A percentile compares a stretch with the other conserved stretches of the same genome.
Evolutionary conservation across 2,113 vertebrate species (phyloP).

Genomic region (Microtus ochrogaster): DNA sequence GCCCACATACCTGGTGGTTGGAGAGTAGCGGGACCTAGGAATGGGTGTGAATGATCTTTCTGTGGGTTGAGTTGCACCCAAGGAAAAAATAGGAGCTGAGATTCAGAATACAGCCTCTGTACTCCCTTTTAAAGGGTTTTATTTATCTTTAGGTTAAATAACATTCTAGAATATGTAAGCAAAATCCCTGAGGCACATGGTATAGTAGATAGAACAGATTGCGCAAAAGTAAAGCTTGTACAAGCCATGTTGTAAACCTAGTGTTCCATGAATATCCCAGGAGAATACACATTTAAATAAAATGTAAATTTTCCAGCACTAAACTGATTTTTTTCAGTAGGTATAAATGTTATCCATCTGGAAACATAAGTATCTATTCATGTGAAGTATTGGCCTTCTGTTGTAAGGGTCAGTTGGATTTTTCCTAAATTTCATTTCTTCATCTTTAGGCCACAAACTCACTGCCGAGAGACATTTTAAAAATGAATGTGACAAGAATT

Average conservation of each 20-base stretch:
- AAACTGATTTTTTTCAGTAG: slow-evolving; percentile 45
- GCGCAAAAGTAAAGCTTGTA: slow-evolving; percentile 77
- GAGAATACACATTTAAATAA: slow-evolving; percentile 61
- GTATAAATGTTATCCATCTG: slow-evolving; percentile 11
- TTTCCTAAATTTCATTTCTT: background rate
- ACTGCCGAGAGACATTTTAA: slow-evolving; percentile 32
- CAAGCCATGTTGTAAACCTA: background rate
- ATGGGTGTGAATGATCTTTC: slow-evolving; percentile 86
- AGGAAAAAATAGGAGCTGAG: slow-evolving; percentile 83
- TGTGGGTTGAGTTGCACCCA: slow-evolving; percentile 83
- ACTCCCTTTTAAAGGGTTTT: slow-evolving; percentile 83
- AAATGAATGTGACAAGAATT: too few relatives aligned
- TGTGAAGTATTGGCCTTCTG: background rate
- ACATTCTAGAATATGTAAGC: slow-evolving; percentile 81
- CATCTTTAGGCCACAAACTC: slow-evolving; percentile 26
- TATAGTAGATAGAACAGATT: slow-evolving; percentile 65
- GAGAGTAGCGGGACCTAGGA: slow-evolving; percentile 52
- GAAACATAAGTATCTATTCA: slow-evolving; percentile 66
- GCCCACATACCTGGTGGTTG: slow-evolving; percentile 70
- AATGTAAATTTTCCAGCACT: slow-evolving; percentile 42
- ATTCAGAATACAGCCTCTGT: slow-evolving; percentile 87
- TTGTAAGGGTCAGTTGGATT: slow-evolving; percentile 48
- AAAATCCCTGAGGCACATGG: slow-evolving; percentile 73
- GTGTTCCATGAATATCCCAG: slow-evolving; percentile 36
- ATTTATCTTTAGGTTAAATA: slow-evolving; percentile 85